phyloP scores from a whole-genome alignment of 2,797 vertebrate genomes.

The Yasuhikotakia modesta region DNA sequence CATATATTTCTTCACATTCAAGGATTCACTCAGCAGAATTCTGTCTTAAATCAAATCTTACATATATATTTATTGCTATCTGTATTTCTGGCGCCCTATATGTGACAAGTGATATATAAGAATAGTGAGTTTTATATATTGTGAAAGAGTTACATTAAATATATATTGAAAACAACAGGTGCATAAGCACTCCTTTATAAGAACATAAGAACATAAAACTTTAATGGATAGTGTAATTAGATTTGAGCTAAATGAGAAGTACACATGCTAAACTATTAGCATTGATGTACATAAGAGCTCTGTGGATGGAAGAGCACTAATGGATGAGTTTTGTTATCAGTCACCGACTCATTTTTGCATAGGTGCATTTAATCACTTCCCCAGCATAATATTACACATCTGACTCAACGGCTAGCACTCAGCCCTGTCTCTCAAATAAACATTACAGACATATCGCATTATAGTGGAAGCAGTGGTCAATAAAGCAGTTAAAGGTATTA shows the following conservation, averaged over 20 bases:
- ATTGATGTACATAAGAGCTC: conserved; percentile 8
- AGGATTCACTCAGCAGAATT: conserved; percentile 5
- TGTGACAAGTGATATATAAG: neutral
- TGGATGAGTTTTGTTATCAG: conserved; percentile 4
- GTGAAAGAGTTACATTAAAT: conserved; percentile 1
- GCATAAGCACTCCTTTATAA: neutral
- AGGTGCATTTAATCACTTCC: conserved; percentile 10
- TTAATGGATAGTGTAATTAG: neutral
- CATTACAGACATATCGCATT: neutral
- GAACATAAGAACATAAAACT: neutral
- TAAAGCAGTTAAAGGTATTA: neutral
- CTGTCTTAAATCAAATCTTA: neutral
- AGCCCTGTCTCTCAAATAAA: neutral
- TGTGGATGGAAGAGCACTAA: neutral
- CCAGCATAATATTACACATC: neutral
- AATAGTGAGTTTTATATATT: neutral
- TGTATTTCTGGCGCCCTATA: neutral
- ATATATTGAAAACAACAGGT: neutral
- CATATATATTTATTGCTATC: neutral
- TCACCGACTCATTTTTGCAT: conserved; percentile 5
- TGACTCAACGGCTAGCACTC: neutral
- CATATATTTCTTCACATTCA: neutral
- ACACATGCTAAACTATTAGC: conserved; percentile 1
- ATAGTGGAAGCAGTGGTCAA: neutral
- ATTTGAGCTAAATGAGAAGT: conserved; percentile 7